phyloP scores from a whole-genome alignment of 2,797 vertebrate genomes.

The Philypnodon macrostomus region DNA sequence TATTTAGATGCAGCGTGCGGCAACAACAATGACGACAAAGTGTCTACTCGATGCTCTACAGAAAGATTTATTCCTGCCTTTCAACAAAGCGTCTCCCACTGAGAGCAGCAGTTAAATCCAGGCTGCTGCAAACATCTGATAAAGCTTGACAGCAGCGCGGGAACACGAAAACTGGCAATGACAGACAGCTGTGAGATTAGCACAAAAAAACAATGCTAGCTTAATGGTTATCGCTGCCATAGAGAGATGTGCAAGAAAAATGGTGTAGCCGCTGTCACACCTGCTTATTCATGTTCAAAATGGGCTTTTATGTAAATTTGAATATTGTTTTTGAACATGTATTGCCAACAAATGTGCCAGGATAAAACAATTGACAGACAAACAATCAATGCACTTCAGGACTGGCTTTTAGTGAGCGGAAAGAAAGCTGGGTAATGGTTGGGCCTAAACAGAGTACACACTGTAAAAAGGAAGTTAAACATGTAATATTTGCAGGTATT shows the following conservation, averaged over 20 bases:
- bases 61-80: neutral
- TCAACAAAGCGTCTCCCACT: neutral
- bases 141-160: neutral
- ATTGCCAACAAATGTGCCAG: no score
- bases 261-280: no score
- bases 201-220: neutral
- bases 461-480: no score
- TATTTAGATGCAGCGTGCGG: neutral
- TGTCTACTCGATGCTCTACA: no score
- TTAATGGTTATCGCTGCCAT: neutral
- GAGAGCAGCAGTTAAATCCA: slow-evolving; percentile 2
- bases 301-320: neutral
- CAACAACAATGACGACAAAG: neutral
- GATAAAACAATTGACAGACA: no score
- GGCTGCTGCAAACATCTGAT: slow-evolving; percentile 6
- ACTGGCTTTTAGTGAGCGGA: no score
- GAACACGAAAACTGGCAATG: neutral
- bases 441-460: no score
- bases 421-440: no score
- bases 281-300: neutral
- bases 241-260: neutral
- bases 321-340: no score
- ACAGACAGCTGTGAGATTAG: neutral
- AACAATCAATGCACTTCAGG: no score
- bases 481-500: no score